Evolutionary conservation across 2,888 invertebrate species (phyloP), one percentile per base, ranked within the genome.

Genomic region (Stratiomys singularior): DNA sequence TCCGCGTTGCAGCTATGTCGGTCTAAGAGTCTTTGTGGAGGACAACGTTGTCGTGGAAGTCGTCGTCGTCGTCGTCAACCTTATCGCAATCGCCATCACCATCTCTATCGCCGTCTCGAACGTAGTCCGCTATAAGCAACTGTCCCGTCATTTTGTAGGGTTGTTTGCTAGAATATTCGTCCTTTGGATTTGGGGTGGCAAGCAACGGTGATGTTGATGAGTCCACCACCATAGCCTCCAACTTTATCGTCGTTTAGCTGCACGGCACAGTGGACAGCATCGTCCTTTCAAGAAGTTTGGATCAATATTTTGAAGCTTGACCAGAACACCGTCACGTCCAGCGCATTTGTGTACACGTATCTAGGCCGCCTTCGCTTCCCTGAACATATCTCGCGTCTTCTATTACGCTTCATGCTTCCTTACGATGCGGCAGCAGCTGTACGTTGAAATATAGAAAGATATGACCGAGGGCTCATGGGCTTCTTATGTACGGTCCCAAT

Each of bases 261-360:
- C 25, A 69, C 69, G 69, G 69, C 69, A 47, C 69, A 69, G 76
- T 56, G 76, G 64, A 71, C 69, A 78, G 77, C 80, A 77, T 78
- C 80, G 78, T 77, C 77, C 77, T 78, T 80, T 80, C 78, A 80
- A 80, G 80, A 80, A 80, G 80, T 80, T 79, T 78, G 79, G 79
- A 80, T 80, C 80, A 80, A 80, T 80, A 80, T 79, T 80, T 80
- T 80, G 79, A 80, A 79, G 79, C 79, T 80, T 80, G 80, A 80
- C 80, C 80, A 80, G 78, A 80, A 79, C 80, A 80, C 79, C 80
- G 80, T 80, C 80, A 80, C 80, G 80, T 80, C 56, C 77, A 69
- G 52, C 76, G 78, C 80, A 80, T 79, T 80, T 80, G 79, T 79
- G 79, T 78, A 78, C 78, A 79, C 77, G 78, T 78, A 79, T 46